A percentile compares a stretch with the other conserved stretches of the same genome.
phyloP scores from a whole-genome alignment of 1,140 invertebrate species.

The Philopotamus ludificatus region DNA sequence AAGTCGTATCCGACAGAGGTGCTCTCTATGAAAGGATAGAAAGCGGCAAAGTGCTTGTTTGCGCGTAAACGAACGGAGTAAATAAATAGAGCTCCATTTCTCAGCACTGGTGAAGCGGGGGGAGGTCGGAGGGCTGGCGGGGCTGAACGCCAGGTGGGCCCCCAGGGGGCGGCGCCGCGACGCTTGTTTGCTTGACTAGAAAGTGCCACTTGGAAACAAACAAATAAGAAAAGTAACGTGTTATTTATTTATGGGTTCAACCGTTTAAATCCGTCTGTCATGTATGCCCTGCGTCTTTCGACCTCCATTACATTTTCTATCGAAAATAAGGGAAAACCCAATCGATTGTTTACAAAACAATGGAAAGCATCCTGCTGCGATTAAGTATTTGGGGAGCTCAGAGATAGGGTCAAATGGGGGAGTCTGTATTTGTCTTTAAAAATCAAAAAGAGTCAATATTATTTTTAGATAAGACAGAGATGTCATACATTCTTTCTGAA shows the following conservation, averaged over 20 bases:
- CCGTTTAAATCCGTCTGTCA: constrained; percentile 10
- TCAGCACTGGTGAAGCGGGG: constrained; percentile 18
- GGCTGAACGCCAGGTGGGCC: neutral
- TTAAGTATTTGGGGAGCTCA: no score
- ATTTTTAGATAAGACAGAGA: no score
- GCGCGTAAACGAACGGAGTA: constrained; percentile 33
- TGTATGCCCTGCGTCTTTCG: neutral
- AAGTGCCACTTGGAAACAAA: constrained; percentile 34
- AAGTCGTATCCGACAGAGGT: constrained; percentile 7
- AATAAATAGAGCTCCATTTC: constrained; percentile 34
- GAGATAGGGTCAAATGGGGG: no score
- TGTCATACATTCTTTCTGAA: no score
- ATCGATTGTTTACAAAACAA: no score
- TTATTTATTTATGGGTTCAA: constrained; percentile 32
- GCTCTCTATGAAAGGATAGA: constrained; percentile 23
- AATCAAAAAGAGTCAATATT: no score
- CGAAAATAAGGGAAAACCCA: no score
- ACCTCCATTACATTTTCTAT: neutral
- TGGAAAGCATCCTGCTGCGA: no score
- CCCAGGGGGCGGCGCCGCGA: constrained; percentile 11
- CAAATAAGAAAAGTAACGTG: constrained; percentile 31
- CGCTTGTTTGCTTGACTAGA: constrained; percentile 30
- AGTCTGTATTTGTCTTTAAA: no score
- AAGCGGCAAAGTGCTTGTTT: constrained; percentile 32
- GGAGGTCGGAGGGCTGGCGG: neutral